A percentile compares a stretch with the other conserved stretches of the same genome.
These are phyloP conservation scores for Sebastes melanostomus DNA, from an alignment of 2,797 vertebrate species.

Conservation along the genomic window DNA sequence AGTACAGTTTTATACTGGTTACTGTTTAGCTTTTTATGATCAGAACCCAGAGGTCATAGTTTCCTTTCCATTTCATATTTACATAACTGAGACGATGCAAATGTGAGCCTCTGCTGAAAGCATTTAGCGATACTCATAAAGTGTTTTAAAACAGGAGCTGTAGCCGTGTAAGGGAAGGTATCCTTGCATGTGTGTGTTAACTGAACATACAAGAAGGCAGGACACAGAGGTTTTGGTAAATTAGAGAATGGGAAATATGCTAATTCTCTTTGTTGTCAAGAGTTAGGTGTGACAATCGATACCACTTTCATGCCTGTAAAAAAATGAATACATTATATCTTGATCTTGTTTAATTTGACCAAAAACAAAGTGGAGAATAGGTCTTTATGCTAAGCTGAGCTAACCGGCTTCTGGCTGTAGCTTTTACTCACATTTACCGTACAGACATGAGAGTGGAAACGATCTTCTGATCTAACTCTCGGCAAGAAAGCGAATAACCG, in stretches of 20 bases:
- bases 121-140: background rate
- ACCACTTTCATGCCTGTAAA: background rate
- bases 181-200: background rate
- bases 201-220: background rate
- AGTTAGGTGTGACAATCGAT: background rate
- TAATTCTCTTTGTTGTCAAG: background rate
- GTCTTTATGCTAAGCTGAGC: background rate
- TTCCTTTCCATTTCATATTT: background rate
- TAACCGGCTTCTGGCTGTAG: background rate
- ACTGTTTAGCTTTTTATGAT: conserved; percentile 16
- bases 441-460: background rate
- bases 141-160: background rate
- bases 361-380: background rate
- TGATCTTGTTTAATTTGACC: background rate
- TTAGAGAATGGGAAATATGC: background rate
- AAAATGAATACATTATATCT: background rate
- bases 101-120: background rate
- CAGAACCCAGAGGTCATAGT: background rate
- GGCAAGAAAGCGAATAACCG: rapidly evolving
- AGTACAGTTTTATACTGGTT: background rate
- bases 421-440: background rate
- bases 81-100: conserved; percentile 5
- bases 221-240: background rate
- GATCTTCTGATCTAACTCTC: background rate
- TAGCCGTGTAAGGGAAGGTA: background rate